Base-by-base conservation (phyloP, 2,888 invertebrate genomes). In the Caenorhabditis plicata region DNA sequence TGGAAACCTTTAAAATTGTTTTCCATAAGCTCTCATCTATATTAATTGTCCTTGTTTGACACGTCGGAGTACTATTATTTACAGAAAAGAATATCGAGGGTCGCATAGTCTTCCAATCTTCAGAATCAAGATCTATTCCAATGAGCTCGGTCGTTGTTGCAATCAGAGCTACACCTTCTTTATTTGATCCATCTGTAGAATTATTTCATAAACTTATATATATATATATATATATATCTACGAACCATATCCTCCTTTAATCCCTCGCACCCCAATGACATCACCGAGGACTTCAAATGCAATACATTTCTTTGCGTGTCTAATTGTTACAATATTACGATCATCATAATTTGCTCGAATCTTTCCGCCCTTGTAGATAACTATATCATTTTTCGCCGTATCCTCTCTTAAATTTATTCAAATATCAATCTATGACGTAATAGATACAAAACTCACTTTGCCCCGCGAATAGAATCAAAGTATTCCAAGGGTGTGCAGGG, bases 111-210 rank as follows among this genome's bases (percentile, higher is more conserved):
- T 27, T 23, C 25, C 45, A 39, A 8, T 40, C 8, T 4, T 45
- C 40, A 1, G 23, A 20, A 7, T 45, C 45, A 38, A 60, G 31
- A 25, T 60, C 53, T 11, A 60, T 41, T 22, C 43, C 53, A 26
- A 60, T 38, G 4, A 60, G 40, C 26, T 60, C 60, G 17, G 35
- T 53, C n/a, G 31, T 50, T 17, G 60, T 60, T 36, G 43, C 45
- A 15, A 60, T 41, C 7, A 60, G 13, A 17, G 50, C 17, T 2
- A 60, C 19, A 4, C 53, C 56, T 22, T 35, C 38, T n/a, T 51
- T 48, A 17, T 44, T 31, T 13, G 3, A 13, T 3, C 26, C 36
- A 15, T 50, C 45, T 47, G 9, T 4, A 43, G 27, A 4, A 40
- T 29, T 13, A 39, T n/a, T n/a, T n/a, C n/a, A n/a, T n/a, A 26